Evolutionary conservation across 2,113 vertebrate species (phyloP), one percentile per base, ranked within the genome.

Genomic region (Laticauda colubrina): DNA sequence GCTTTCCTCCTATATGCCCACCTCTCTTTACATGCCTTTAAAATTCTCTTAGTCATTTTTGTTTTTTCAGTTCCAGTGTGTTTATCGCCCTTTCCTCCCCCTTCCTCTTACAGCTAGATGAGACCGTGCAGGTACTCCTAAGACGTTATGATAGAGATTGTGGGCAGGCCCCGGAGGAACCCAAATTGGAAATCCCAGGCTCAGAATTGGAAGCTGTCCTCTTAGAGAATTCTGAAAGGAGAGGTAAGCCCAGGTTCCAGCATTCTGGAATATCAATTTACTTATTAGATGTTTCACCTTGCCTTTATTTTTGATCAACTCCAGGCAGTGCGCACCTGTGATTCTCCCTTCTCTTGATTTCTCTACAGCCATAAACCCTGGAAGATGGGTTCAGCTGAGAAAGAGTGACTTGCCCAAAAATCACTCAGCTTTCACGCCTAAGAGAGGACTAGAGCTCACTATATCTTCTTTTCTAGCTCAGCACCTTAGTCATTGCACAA

Each of bases 81-180:
- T 95, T 51, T 92, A 89, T 69, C 14, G 91, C 26, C 45, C 91
- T 93, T 24, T 45, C 93, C 90, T 92, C 21, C 18, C 85, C 91
- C 57, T 59, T 3, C 59, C 24, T 4, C 54, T 54, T 95, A 81
- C 96, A 99, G 98, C 95, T 99, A 94, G 98, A 99, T 94, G 98
- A 98, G 89, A 98, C 97, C 20, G 98, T 99, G 91, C 98, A 98
- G 87, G 55, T 97, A 26, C 95, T 99, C 56, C 97, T 98, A 5
- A 98, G 97, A 91, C 97, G 96, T 14, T 98, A 98, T 7, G 98
- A 98, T 93, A 97, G 97, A 12, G 97, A 97, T 14, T 45, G 96
- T 29, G 96, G 96, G 10, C 55, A 85, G 3, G 85, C 1, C 90
- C 96, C 0, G 88, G 91, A 97, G 59, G 93, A 89, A 0, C 54